Evolutionary conservation across 2,888 invertebrate species (phyloP).

Genomic region (Dione vanillae): DNA sequence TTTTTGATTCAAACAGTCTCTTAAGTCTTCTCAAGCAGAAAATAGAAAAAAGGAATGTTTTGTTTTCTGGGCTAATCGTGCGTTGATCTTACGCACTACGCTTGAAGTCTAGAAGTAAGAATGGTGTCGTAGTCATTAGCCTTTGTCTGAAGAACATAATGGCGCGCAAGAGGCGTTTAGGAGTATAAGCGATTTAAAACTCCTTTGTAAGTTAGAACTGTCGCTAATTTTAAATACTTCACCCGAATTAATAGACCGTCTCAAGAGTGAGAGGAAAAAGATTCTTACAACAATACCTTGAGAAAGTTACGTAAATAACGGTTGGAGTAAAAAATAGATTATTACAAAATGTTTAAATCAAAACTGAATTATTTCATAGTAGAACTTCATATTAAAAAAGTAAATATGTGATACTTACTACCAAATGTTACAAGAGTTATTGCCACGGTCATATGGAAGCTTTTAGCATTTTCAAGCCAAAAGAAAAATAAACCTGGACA

Average conservation of each 20-base stretch:
- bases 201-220: slow-evolving; percentile 30
- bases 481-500: slow-evolving; percentile 74
- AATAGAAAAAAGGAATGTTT: slow-evolving; percentile 2
- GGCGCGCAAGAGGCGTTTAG: slow-evolving; percentile 47
- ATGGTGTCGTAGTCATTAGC: slow-evolving; percentile 65
- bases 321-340: not conserved
- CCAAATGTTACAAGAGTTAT: slow-evolving; percentile 76
- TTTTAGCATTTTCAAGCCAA: slow-evolving; percentile 80
- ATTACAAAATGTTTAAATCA: not conserved
- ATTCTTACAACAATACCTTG: slow-evolving; percentile 7
- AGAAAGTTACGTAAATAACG: slow-evolving; percentile 5
- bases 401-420: slow-evolving; percentile 63
- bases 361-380: too few species aligned
- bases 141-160: slow-evolving; percentile 78
- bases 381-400: not conserved
- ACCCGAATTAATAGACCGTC: slow-evolving; percentile 26
- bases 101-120: slow-evolving; percentile 37
- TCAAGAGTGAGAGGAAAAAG: not conserved
- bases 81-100: slow-evolving; percentile 41
- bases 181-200: slow-evolving; percentile 36
- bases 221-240: slow-evolving; percentile 32
- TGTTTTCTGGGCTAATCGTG: slow-evolving; percentile 28
- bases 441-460: slow-evolving; percentile 82
- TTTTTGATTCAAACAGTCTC: not conserved
- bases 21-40: not conserved